Percentiles rank a stretch among this genome's conserved stretches.
phyloP scores from a whole-genome alignment of 1,140 invertebrate species.

The Drosophila sturtevanti region DNA sequence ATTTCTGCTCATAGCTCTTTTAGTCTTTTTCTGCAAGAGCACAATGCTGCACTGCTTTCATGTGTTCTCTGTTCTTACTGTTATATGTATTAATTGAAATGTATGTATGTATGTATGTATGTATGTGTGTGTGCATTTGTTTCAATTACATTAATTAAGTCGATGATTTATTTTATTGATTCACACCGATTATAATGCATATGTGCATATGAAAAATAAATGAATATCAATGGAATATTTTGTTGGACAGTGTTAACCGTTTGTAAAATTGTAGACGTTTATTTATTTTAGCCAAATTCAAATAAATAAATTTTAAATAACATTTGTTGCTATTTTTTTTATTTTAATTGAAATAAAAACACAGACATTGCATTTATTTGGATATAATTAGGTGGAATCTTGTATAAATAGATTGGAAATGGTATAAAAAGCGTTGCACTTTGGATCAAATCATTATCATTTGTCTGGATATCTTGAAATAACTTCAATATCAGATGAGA shows the following conservation, averaged over 20 bases:
- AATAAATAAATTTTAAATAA: not conserved
- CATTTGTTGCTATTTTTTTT: not conserved
- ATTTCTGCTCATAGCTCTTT: too few species aligned
- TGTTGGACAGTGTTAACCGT: not conserved
- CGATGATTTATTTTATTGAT: too few species aligned
- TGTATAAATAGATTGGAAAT: not conserved
- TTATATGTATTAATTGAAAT: too few species aligned
- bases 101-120: too few species aligned
- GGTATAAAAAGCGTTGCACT: not conserved
- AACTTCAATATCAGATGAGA: not conserved
- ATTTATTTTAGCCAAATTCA: not conserved
- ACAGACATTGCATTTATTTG: not conserved
- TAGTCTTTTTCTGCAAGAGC: too few species aligned
- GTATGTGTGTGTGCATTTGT: too few species aligned
- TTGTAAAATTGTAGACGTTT: not conserved
- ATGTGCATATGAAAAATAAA: too few species aligned
- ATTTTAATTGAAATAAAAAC: not conserved
- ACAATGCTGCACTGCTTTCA: too few species aligned
- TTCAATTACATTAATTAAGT: too few species aligned
- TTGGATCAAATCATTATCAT: not conserved
- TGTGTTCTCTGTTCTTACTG: too few species aligned
- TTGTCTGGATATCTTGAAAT: not conserved
- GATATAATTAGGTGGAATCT: not conserved
- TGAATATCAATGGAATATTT: conserved; percentile 15
- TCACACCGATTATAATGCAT: too few species aligned